Evolutionary conservation across 1,140 invertebrate species (phyloP).

Genomic region (Heliconius eleuchia): DNA sequence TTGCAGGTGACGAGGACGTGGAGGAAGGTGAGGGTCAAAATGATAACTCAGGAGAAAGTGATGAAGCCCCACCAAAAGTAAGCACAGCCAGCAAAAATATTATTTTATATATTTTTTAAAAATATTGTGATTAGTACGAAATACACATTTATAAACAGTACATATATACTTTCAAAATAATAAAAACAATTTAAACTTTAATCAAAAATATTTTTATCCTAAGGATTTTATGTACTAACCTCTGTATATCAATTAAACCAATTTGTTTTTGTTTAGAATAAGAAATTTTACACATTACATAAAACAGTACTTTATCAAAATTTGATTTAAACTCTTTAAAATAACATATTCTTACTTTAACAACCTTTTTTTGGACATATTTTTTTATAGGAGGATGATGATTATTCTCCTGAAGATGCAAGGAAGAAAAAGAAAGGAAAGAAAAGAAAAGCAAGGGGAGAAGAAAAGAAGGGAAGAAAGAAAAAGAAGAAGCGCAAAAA

Average conservation of each 20-base stretch:
- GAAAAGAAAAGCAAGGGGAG: slow-evolving; percentile 92
- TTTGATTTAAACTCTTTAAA: too few species aligned
- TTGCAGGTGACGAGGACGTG: slow-evolving; percentile 86
- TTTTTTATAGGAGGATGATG: slow-evolving; percentile 90
- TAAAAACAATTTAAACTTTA: background rate
- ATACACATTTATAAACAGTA: background rate
- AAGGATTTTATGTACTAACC: background rate
- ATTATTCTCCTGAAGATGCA: slow-evolving; percentile 91
- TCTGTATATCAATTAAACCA: background rate
- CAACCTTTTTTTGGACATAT: slow-evolving; percentile 15
- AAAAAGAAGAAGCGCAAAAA: slow-evolving; percentile 96
- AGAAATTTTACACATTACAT: background rate
- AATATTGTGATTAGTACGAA: background rate
- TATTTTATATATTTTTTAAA: slow-evolving; percentile 15
- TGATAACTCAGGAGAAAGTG: slow-evolving; percentile 88
- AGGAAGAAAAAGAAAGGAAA: slow-evolving; percentile 95
- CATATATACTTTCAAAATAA: background rate
- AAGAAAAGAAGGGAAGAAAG: slow-evolving; percentile 95
- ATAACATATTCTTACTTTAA: background rate
- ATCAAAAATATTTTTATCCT: too few species aligned
- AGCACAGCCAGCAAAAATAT: slow-evolving; percentile 17
- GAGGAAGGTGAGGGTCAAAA: slow-evolving; percentile 84
- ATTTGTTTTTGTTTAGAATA: background rate
- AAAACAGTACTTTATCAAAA: background rate
- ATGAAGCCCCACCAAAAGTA: slow-evolving; percentile 84